These are phyloP conservation scores for Mellivora capensis DNA, from an alignment of 2,113 vertebrate genomes.

Conservation along the genomic window DNA sequence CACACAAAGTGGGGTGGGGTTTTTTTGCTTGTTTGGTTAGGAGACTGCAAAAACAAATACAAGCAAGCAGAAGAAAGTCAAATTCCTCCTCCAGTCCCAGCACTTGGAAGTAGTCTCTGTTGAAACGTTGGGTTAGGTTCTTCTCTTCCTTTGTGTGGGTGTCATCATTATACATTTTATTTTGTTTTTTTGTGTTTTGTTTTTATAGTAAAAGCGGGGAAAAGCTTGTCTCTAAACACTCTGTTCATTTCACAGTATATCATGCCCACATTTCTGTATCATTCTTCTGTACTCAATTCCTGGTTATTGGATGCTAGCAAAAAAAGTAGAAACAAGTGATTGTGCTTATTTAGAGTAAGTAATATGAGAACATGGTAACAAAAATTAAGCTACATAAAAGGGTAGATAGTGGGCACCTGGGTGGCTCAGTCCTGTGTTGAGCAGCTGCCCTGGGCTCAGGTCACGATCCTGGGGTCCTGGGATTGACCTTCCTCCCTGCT, in stretches of 20 bases:
- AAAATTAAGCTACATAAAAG: not conserved
- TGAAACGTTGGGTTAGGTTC: not conserved
- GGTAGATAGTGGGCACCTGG: not conserved
- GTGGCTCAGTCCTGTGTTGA: too few species aligned
- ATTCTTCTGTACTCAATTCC: not conserved
- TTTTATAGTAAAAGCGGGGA: not conserved
- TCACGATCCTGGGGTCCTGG: too few species aligned
- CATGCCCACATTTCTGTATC: not conserved
- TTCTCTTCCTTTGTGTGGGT: not conserved
- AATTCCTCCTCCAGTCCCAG: not conserved
- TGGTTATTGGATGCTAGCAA: not conserved
- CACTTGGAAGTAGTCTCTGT: not conserved
- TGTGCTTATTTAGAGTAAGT: not conserved
- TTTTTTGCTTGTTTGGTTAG: not conserved
- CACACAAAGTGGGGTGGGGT: not conserved
- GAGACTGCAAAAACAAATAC: not conserved
- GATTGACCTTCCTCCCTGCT: too few species aligned
- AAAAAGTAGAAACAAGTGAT: not conserved
- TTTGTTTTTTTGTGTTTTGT: not conserved
- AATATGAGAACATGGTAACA: not conserved
- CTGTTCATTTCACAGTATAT: not conserved
- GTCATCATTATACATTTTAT: not conserved
- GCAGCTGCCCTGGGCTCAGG: too few species aligned
- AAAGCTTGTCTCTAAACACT: not conserved
- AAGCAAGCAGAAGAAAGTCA: not conserved